Conservation (phyloP, 2,113 vertebrate genomes). For the Leptodactylus fuscus region DNA sequence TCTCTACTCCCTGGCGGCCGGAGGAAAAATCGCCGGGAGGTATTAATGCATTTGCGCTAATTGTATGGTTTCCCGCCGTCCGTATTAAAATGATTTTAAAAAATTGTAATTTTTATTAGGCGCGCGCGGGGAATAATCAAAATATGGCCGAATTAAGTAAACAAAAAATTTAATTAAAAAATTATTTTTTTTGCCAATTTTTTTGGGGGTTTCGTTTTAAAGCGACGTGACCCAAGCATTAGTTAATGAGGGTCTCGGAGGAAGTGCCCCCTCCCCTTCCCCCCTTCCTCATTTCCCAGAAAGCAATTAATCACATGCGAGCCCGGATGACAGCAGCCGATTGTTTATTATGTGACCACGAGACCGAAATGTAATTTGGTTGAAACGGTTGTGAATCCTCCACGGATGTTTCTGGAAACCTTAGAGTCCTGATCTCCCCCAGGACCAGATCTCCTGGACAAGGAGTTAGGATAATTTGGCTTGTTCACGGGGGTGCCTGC, state of each 20-base stretch:
- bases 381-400: background rate
- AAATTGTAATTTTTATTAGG: background rate
- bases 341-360: background rate
- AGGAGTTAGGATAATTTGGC: background rate
- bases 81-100: background rate
- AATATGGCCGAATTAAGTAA: background rate
- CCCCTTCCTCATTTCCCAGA: too few relatives aligned
- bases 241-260: background rate
- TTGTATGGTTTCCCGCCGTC: background rate
- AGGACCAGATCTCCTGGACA: background rate
- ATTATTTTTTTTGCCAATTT: background rate
- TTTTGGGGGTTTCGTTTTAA: background rate
- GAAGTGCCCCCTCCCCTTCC: background rate
- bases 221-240: background rate
- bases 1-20: background rate
- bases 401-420: background rate
- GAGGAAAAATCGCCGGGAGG: too few relatives aligned
- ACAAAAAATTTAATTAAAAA: too few relatives aligned
- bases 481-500: too few relatives aligned
- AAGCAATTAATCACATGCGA: background rate
- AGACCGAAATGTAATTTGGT: background rate
- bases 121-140: background rate
- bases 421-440: background rate
- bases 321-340: background rate
- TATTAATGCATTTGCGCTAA: background rate